phyloP scores from a whole-genome alignment of 2,113 vertebrate genomes.

The Cariama cristata region DNA sequence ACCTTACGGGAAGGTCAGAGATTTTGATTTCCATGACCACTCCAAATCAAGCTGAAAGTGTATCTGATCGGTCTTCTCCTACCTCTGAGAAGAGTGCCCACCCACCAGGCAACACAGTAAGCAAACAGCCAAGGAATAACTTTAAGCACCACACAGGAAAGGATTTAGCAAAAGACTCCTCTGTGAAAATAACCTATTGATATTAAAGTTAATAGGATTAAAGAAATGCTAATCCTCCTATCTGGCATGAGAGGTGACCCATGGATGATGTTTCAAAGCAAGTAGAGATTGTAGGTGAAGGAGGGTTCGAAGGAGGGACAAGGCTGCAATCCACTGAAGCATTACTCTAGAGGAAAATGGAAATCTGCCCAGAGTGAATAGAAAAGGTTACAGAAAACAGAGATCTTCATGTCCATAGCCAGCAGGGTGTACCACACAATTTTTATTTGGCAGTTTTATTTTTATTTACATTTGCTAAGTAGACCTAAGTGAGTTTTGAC shows the following conservation, averaged over 20 bases:
- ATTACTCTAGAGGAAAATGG: background rate
- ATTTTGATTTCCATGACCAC: background rate
- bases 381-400: background rate
- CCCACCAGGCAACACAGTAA: background rate
- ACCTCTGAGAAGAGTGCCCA: background rate
- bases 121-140: background rate
- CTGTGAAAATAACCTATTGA: constrained; percentile 41
- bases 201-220: constrained; percentile 56
- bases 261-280: constrained; percentile 6
- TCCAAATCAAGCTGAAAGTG: background rate
- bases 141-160: background rate
- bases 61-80: background rate
- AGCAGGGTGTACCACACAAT: background rate
- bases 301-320: background rate
- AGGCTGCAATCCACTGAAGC: background rate
- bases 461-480: background rate
- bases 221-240: constrained; percentile 43
- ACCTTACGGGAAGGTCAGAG: background rate
- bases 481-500: background rate
- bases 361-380: background rate
- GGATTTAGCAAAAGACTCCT: background rate
- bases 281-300: background rate
- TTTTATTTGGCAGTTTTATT: background rate
- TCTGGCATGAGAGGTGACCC: background rate
- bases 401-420: background rate